These are phyloP conservation scores for Volucella bombylans DNA, from an alignment of 2,888 invertebrate species.

Conservation along the genomic window DNA sequence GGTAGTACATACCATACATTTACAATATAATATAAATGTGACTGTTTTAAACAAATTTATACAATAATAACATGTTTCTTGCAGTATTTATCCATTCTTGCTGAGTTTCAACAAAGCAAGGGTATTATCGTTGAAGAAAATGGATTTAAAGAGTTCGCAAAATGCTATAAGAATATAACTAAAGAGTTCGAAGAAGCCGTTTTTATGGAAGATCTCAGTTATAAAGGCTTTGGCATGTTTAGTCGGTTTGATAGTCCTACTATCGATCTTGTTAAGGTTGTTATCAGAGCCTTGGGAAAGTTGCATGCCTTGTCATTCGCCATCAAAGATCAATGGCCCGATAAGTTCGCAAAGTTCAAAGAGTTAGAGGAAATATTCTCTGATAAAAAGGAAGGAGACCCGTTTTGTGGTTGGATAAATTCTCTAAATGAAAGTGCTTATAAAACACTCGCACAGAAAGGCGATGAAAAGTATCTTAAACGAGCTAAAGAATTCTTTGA, in stretches of 20 bases:
- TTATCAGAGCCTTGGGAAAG: slow-evolving; percentile 82
- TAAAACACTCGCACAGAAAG: slow-evolving; percentile 69
- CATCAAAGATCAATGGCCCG: slow-evolving; percentile 77
- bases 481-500: slow-evolving; percentile 75
- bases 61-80: not conserved
- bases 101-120: slow-evolving; percentile 77
- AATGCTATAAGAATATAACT: slow-evolving; percentile 75
- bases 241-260: slow-evolving; percentile 81
- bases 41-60: no score
- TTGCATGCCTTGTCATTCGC: slow-evolving; percentile 83
- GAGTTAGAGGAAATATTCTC: slow-evolving; percentile 77
- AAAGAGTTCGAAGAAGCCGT: slow-evolving; percentile 82
- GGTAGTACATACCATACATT: slow-evolving; percentile 72
- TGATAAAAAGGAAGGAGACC: slow-evolving; percentile 75
- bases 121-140: slow-evolving; percentile 67
- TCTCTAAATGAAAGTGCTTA: slow-evolving; percentile 76
- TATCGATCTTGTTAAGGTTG: slow-evolving; percentile 79
- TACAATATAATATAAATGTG: slow-evolving; percentile 5
- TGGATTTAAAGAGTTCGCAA: slow-evolving; percentile 77
- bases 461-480: slow-evolving; percentile 66
- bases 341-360: slow-evolving; percentile 75
- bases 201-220: slow-evolving; percentile 83
- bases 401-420: slow-evolving; percentile 77
- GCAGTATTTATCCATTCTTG: slow-evolving; percentile 77
- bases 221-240: slow-evolving; percentile 82